phyloP scores from a whole-genome alignment of 1,140 invertebrate species.

The Oppia nitens region DNA sequence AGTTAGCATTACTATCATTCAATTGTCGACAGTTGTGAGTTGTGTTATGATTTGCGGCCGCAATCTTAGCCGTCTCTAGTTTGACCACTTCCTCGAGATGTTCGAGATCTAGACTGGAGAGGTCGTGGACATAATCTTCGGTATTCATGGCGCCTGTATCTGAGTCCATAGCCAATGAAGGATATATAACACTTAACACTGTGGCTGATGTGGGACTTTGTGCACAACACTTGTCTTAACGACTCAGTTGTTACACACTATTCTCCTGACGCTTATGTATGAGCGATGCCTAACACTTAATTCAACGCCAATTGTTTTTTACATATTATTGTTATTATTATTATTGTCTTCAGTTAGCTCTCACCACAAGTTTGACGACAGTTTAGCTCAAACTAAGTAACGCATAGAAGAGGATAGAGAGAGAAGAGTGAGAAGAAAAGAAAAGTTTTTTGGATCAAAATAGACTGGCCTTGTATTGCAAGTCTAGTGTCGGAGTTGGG shows the following conservation, averaged over 20 bases:
- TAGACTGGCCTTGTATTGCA: neutral
- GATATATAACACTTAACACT: neutral
- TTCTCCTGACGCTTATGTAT: neutral
- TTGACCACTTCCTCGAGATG: constrained; percentile 5
- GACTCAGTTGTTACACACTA: neutral
- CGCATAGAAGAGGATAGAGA: too few species aligned
- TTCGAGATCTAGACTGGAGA: constrained; percentile 6
- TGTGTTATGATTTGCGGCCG: neutral
- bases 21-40: neutral
- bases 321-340: neutral
- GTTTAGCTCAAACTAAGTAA: too few species aligned
- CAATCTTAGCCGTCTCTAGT: neutral
- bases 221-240: neutral
- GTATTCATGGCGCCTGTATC: constrained; percentile 11
- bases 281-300: neutral
- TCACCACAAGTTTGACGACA: neutral
- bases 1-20: neutral
- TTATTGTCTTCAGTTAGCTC: neutral
- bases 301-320: neutral
- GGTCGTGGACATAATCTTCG: constrained; percentile 14
- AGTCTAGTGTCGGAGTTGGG: too few species aligned
- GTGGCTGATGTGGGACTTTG: neutral
- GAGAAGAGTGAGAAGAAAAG: neutral
- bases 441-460: neutral
- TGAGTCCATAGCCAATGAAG: constrained; percentile 5